A percentile compares a stretch with the other conserved stretches of the same genome.
phyloP scores from a whole-genome alignment of 1,140 invertebrate genomes.

The Paracyclopina nana region DNA sequence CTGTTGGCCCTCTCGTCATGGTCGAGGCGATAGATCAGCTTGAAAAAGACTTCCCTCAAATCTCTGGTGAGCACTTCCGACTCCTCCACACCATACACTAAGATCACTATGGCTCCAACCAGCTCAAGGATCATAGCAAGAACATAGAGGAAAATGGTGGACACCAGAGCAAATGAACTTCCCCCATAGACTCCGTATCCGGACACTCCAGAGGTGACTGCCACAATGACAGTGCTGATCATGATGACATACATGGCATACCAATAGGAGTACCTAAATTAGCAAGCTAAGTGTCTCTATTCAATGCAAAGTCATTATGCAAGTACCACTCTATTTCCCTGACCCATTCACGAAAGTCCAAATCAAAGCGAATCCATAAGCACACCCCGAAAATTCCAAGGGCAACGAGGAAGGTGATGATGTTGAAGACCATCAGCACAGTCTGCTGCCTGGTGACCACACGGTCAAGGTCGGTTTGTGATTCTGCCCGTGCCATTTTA shows the following conservation, averaged over 20 bases:
- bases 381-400: background rate
- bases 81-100: background rate
- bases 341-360: background rate
- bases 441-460: background rate
- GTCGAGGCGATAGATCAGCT: background rate
- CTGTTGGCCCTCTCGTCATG: background rate
- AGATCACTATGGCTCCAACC: background rate
- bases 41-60: background rate
- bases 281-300: too few species aligned
- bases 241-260: constrained; percentile 1
- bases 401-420: background rate
- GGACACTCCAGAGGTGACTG: background rate
- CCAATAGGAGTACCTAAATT: background rate
- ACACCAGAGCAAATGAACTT: background rate
- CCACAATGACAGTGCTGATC: background rate
- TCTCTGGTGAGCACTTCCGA: background rate
- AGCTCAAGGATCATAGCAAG: background rate
- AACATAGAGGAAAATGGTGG: background rate
- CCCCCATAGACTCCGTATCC: background rate
- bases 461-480: too few species aligned
- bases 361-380: background rate
- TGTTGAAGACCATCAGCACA: background rate
- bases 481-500: too few species aligned
- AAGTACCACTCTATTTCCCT: background rate
- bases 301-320: too few species aligned